Base-by-base conservation (phyloP, 2,113 vertebrate species). In the Oncorhynchus clarkii region DNA sequence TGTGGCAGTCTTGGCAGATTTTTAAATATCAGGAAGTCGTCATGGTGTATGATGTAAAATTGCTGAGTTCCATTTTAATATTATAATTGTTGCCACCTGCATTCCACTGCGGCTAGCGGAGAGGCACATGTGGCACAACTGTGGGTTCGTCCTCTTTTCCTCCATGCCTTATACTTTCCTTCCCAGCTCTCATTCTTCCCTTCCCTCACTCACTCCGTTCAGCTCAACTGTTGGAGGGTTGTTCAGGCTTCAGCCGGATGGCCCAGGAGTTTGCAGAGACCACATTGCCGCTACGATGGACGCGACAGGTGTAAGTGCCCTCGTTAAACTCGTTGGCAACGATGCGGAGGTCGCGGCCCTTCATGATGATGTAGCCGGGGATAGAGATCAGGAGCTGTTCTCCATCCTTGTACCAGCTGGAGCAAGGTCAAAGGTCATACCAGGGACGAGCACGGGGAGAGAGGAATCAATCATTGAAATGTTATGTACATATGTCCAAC, bases 371-470 rank as follows among this genome's bases (percentile, higher is more conserved):
- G 73, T 94, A 89, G 2, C 94, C 93, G 0, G 93, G 93, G 45
- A 94, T 75, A 1, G 94, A 94, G 7, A 76, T 72, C 1, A 92
- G 54, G 57, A 95, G 88, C 76, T 89, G 93, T 78, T 93, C 93
- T 0, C 94, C 92, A 0, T 96, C 94, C 74, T 95, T 96, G 60
- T 91, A 95, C 95, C 95, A 96, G 82, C 94, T 95, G 85, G 49
- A 80, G 16, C 6, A 48, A 49, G 11, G 48, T 45, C 39, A 45
- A 45, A 45, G 39, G 39, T 45, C 39, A 45, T 45, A 9, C 13
- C 39, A 45, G 39, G 39, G 39, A 11, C 2, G 0, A 45, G 39
- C 39, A 45, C 8, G 8, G 39, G 39, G 8, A 9, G 39, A 45
- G 39, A 45, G 9, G 39, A 45, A 45, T 45, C 9, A 45, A 45